Base-by-base conservation (phyloP, 2,113 vertebrate species). In the Gila orcuttii region DNA sequence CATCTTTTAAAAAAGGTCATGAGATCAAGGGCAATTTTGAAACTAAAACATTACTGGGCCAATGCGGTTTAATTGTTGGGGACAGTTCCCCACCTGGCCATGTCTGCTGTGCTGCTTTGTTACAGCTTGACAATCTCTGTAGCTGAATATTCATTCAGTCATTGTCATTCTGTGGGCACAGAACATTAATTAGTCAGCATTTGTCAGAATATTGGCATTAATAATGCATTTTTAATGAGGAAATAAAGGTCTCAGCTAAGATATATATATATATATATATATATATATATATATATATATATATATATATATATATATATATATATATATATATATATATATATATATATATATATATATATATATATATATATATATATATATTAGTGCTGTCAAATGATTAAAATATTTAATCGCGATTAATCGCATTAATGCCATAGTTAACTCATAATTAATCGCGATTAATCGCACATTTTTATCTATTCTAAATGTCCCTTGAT, bases 11-110 rank as follows among this genome's bases (percentile, higher is more conserved):
- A 33, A 68, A 76, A 78, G 83, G 74, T 76, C 86, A 17, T n/a
- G 31, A 77, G 82, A 85, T 86, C 86, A 85, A 89, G 85, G 87
- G 78, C 68, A 62, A 77, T 47, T 57, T 68, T 28, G 68, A 84
- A 69, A 89, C 68, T 71, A 89, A 64, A 75, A 71, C 68, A 83
- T 87, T 85, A 82, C 77, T 36, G 69, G 79, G 82, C 21, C 71
- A 85, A 74, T 62, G 36, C 3, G 17, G 79, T 73, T n/a, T 89
- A 80, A 87, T 85, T 85, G 86, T 25, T 50, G 74, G n/a, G 76
- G 86, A 89, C 74, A 33, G 79, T 75, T 60, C 57, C 59, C 84
- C 84, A 71, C 60, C 86, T 81, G 88, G 36, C 60, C 39, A 6
- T 79, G 28, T 78, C 73, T 50, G 73, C 23, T 50, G 39, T 6